Evolutionary conservation across 2,888 invertebrate species (phyloP), one percentile per base, ranked within the genome.

Genomic region (Notodonta dromedarius): DNA sequence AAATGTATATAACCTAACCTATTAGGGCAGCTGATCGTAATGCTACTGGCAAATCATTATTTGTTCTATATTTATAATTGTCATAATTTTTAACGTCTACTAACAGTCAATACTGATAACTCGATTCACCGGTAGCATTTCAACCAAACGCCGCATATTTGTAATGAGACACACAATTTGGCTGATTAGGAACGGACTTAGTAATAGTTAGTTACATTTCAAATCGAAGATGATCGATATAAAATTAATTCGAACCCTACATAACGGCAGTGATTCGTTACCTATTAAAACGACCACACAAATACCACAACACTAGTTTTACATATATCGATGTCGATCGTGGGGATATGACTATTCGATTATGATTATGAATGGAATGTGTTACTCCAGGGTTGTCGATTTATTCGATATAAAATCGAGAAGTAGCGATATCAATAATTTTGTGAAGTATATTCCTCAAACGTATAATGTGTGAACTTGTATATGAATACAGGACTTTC

Each of bases 181-280:
- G 85, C 87, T 87, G 65, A 69, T 82, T 86, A 87, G 86, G 86
- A 79, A 78, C 79, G 77, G 69, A 73, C 66, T 59, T 51, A 13
- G 50, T 61, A 62, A 69, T 53, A 52, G 57, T 63, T 55, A 44
- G 50, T 39, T 52, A 52, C 16, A 16, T 16, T 8, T 51, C n/a
- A 32, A 24, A 24, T 24, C 24, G 24, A 24, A 24, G 24, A 24
- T 24, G 24, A 39, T 39, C 35, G n/a, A 39, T 54, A 35, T 11
- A 39, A 54, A 24, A 24, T 39, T 39, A 24, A 24, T 35, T n/a
- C 39, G 14, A 54, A 12, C 54, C 39, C 24, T 24, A 24, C 24
- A n/a, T 39, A n/a, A 7, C 2, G 54, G 54, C 54, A 54, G 54
- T 54, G 54, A 39, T 54, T 8, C 39, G 54, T 54, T 54, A 54